Conservation (phyloP, 2,113 vertebrate genomes). For the Dicaeum eximium region DNA sequence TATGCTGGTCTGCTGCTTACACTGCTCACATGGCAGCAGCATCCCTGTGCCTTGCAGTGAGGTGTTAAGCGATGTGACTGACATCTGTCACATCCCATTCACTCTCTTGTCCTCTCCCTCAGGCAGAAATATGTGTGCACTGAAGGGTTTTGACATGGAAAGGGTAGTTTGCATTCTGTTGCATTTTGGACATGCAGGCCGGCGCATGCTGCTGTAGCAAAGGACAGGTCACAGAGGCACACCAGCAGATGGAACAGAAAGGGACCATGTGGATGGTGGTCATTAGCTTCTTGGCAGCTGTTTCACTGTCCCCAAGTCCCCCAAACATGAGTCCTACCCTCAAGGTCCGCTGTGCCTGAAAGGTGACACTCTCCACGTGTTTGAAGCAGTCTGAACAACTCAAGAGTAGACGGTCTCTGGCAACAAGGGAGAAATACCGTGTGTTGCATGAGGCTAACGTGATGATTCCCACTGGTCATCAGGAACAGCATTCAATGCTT, state of each 20-base stretch:
- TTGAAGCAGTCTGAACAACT: neutral
- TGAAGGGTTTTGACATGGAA: neutral
- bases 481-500: neutral
- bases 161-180: neutral
- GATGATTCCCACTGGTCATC: neutral
- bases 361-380: neutral
- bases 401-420: neutral
- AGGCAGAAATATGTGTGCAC: neutral
- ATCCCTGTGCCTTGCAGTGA: slow-evolving; percentile 1
- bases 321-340: neutral
- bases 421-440: accelerated
- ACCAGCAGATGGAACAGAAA: neutral
- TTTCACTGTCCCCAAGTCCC: neutral
- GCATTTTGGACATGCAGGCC: neutral
- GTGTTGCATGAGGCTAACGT: neutral
- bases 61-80: slow-evolving; percentile 49
- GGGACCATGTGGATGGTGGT: neutral
- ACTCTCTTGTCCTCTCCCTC: neutral
- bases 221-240: neutral
- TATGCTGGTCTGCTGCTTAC: neutral
- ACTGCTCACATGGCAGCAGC: neutral
- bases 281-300: neutral
- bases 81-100: slow-evolving; percentile 12
- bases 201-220: neutral
- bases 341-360: neutral